Base-by-base conservation (phyloP, 2,888 invertebrate species). In the Colletes collaris region DNA sequence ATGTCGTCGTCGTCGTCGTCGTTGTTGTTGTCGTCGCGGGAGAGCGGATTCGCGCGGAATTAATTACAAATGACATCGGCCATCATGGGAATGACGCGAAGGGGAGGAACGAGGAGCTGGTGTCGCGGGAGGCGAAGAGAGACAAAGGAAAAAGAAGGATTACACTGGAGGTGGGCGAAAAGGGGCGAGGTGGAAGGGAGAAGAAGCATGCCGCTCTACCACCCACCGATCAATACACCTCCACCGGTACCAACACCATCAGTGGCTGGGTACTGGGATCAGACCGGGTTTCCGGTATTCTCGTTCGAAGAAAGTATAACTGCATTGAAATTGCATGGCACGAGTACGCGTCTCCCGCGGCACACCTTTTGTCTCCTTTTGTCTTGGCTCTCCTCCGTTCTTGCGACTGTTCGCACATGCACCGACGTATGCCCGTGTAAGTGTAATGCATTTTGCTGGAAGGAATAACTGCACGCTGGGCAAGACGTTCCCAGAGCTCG, bases 211-310 rank as follows among this genome's bases (percentile, higher is more conserved):
- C 87, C 88, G 87, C 82, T 86, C 89, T 88, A 85, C 86, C 89
- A 88, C 85, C 79, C 85, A 85, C 86, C 89, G 92, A 92, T 92
- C 92, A 92, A 92, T 92, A 92, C 92, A 89, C 89, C 88, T 89
- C 89, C 89, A 88, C 87, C 84, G 84, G 86, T 87, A 84, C 84
- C 87, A 85, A 86, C 87, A 84, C 84, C 82, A 73, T 75, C 69
- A 59, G 63, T 72, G 69, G 75, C 74, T 69, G 72, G 70, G 50
- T 73, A 77, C 71, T 35, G 59, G 67, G 75, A 75, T 74, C 68
- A 62, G 63, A 52, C 37, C 52, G 59, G 68, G 71, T 60, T 71
- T 65, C 75, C 74, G 69, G 69, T 53, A 27, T 49, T 56, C 44
- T 46, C 69, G 66, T 55, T 35, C 46, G 44, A 49, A 69, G 73